Evolutionary conservation across 2,797 vertebrate species (phyloP).

Genomic region (Poeciliopsis gracilis): DNA sequence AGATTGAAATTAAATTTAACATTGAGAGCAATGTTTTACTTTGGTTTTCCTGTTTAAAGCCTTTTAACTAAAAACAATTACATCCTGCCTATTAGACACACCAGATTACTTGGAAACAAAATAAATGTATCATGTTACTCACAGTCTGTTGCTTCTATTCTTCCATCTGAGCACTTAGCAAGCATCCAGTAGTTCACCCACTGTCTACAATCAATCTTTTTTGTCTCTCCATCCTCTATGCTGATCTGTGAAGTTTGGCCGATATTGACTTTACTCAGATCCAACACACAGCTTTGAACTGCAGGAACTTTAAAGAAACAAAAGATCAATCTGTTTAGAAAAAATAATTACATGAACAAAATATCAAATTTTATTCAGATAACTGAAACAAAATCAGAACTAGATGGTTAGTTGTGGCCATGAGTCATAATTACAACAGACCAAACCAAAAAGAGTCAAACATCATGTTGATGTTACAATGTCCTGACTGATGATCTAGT

Average conservation of each 20-base stretch:
- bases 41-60: background rate
- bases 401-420: too few relatives aligned
- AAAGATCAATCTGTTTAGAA: background rate
- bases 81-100: background rate
- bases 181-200: rapidly evolving
- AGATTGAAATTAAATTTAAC: background rate
- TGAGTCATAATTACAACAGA: too few relatives aligned
- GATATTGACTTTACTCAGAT: rapidly evolving
- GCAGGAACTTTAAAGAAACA: background rate
- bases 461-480: too few relatives aligned
- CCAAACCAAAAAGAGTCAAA: too few relatives aligned
- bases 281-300: background rate
- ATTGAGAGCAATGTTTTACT: background rate
- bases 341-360: background rate
- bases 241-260: background rate
- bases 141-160: background rate
- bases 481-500: too few relatives aligned
- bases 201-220: rapidly evolving
- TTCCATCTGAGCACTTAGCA: background rate
- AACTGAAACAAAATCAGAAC: too few relatives aligned
- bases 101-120: background rate
- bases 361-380: too few relatives aligned
- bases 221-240: background rate
- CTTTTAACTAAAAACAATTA: background rate
- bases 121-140: background rate